Base-by-base conservation (phyloP, 2,888 invertebrate species). In the Cataglyphis cursor region DNA sequence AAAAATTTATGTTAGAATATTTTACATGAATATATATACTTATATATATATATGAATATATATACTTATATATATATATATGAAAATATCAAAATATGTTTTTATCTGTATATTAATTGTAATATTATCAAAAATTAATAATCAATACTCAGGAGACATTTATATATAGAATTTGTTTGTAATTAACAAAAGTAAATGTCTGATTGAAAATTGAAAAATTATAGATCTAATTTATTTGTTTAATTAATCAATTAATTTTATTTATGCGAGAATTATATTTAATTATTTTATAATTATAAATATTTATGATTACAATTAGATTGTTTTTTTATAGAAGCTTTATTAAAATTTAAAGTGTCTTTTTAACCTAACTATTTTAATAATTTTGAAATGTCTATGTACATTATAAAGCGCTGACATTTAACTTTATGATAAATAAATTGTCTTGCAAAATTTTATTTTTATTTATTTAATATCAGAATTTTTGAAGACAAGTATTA, bases 31-130 rank as follows among this genome's bases (percentile, higher is more conserved):
- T 24, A 24, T 24, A 24, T 24, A 24, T 24, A 24, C 24, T 0
- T 24, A 24, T 1, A 24, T 24, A 24, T 1, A 24, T 24, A 24
- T 1, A 24, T 24, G 1, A 0, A 24, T 24, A 24, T 24, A 24
- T 24, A 24, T 24, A 24, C n/a, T 24, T 28, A 28, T 28, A 28
- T n/a, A n/a, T 28, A 57, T 44, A 44, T 12, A 59, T 68, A n/a
- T 59, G 31, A 9, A 12, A 70, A 41, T 59, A 68, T 44, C 10
- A 24, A 44, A 70, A 70, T 44, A 35, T 70, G 18, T 44, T 78
- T 59, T 15, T 15, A 31, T 31, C 24, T 2, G 9, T 9, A 41
- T 59, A 75, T 24, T 76, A 66, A 54, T 38, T 38, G 10, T 38
- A 12, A 41, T 41, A 41, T 65, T 65, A 38, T 24, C 15, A 8